Base-by-base conservation (phyloP, 92 coral and sea anemone genomes). In the Muricea muricata region DNA sequence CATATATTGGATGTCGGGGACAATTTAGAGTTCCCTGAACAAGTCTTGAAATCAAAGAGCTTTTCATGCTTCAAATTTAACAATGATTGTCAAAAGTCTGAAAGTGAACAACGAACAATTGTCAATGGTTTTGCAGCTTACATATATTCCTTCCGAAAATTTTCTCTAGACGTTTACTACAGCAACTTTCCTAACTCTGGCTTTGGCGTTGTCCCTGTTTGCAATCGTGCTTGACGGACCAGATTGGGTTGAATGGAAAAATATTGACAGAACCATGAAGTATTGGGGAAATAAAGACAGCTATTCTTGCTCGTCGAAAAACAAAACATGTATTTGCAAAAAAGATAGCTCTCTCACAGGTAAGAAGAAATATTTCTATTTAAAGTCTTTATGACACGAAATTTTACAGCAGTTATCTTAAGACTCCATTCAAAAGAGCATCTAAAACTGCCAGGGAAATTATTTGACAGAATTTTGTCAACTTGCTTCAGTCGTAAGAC, bases 211-310 rank as follows among this genome's bases (percentile, higher is more conserved):
- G 13, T 78, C 83, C 0, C 56, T 78, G 52, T 78, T 78, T 78
- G 83, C 83, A n/a, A 58, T 78, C 34, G 83, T 58, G 0, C 71
- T 78, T 9, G 83, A 78, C 23, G 83, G 83, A 0, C 83, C 83
- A 8, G 83, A 78, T 40, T 78, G 83, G 83, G 6, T 58, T 1
- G 83, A 78, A 23, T 78, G 83, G 83, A 78, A 78, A 58, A 57
- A 78, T 45, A 34, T 35, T 56, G 83, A 78, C 20, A 0, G 83
- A 33, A 78, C 31, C 4, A 56, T 56, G 54, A 78, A 78, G 34
- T 78, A 57, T 58, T 78, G 83, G 83, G 70, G 58, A 55, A 35
- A 32, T 9, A 78, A 78, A 58, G 54, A 56, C 13, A 26, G 25
- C 31, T 56, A 56, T 57, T 18, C 52, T 7, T 78, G 83, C 26